phyloP scores from a whole-genome alignment of 2,888 invertebrate species.

The Euplexia lucipara region DNA sequence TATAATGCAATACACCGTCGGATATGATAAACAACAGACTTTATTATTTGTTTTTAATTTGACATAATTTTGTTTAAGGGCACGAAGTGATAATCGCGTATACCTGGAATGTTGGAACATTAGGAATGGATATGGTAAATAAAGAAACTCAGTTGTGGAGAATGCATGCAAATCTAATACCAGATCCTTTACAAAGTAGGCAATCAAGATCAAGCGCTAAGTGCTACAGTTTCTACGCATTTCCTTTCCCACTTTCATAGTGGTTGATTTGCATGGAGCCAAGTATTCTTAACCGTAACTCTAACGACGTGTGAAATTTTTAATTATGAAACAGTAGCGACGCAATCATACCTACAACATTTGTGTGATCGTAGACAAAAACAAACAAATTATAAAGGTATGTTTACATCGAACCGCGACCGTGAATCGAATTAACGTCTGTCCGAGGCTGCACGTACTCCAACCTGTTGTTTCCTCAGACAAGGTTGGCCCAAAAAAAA shows the following conservation, averaged over 20 bases:
- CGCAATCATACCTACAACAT: constrained; percentile 44
- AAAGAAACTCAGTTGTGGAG: constrained; percentile 52
- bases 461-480: constrained; percentile 74
- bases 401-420: constrained; percentile 79
- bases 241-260: constrained; percentile 56
- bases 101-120: constrained; percentile 41
- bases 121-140: constrained; percentile 58
- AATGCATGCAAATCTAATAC: constrained; percentile 47
- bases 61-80: constrained; percentile 70
- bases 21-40: constrained; percentile 77
- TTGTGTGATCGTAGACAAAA: constrained; percentile 65
- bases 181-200: constrained; percentile 60
- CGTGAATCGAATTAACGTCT: constrained; percentile 83
- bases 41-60: constrained; percentile 76
- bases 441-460: constrained; percentile 86
- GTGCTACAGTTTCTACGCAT: constrained; percentile 59
- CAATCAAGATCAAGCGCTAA: constrained; percentile 53
- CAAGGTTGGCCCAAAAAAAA: constrained; percentile 83
- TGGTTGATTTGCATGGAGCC: constrained; percentile 36
- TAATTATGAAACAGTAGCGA: constrained; percentile 59
- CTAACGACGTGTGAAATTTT: constrained; percentile 54
- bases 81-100: constrained; percentile 44
- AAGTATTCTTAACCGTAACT: constrained; percentile 23
- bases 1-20: constrained; percentile 81
- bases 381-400: constrained; percentile 74